Base-by-base conservation (phyloP, 2,888 invertebrate genomes). In the Poecilobothrus nobilitatus region DNA sequence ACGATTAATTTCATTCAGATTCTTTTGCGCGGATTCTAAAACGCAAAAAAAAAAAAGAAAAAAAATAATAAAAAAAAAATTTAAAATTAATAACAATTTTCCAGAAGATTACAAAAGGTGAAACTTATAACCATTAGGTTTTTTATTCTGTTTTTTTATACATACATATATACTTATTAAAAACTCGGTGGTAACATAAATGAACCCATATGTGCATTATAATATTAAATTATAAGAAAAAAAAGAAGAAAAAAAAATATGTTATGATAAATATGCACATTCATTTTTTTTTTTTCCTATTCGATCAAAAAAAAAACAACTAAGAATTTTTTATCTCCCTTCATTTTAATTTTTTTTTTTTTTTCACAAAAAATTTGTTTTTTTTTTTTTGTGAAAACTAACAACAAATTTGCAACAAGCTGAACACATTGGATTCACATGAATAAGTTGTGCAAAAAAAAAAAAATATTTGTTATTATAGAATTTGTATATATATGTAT, bases 141-240 rank as follows among this genome's bases (percentile, higher is more conserved):
- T 53, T 53, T 53, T 18, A 10, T 34, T 34, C 34, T 34, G 34
- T 8, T 34, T 34, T 7, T 44, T 44, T 15, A n/a, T n/a, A n/a
- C n/a, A n/a, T n/a, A n/a, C n/a, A n/a, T n/a, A n/a, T n/a, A n/a
- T n/a, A 27, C 27, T 27, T 27, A 53, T 53, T 15, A 12, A 12
- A 53, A 15, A 15, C n/a, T 53, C 53, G 53, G 53, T 53, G 9
- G n/a, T 27, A 27, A 27, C 53, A 9, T 18, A 53, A 53, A 53
- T 53, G 53, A 53, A 18, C 53, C 53, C 53, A 53, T 53, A 53
- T 53, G 53, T 53, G 53, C 53, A 53, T 53, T 53, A 53, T 53
- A 53, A 18, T n/a, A 53, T 53, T 53, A 53, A 53, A 53, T 53
- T 12, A 53, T 53, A 53, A 12, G 15, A 53, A n/a, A 18, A 27